phyloP scores from a whole-genome alignment of 2,888 invertebrate genomes.

The Tenthredo notha region DNA sequence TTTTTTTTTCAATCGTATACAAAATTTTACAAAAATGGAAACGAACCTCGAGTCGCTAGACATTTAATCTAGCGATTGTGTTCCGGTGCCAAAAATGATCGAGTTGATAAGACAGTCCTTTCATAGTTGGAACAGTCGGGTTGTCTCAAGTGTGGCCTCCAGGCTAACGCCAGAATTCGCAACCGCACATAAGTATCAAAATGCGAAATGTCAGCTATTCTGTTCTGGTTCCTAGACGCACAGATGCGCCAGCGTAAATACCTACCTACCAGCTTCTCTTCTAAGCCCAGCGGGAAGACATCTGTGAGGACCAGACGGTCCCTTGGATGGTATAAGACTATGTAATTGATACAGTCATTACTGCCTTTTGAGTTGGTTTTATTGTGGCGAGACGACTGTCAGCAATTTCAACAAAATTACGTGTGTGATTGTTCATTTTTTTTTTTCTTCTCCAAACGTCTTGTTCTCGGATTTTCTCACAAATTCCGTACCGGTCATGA shows the following conservation, averaged over 20 bases:
- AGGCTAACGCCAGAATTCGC: slow-evolving; percentile 24
- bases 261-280: slow-evolving; percentile 25
- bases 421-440: slow-evolving; percentile 16
- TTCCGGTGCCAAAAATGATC: neutral
- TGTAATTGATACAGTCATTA: slow-evolving; percentile 50
- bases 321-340: slow-evolving; percentile 16
- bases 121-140: neutral
- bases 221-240: slow-evolving; percentile 47
- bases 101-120: slow-evolving; percentile 31
- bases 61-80: neutral
- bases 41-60: neutral
- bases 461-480: neutral
- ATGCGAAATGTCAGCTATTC: slow-evolving; percentile 47
- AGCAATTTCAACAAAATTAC: slow-evolving; percentile 20
- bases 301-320: slow-evolving; percentile 45
- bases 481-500: neutral
- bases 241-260: slow-evolving; percentile 42
- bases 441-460: slow-evolving; percentile 32
- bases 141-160: slow-evolving; percentile 37
- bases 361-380: slow-evolving; percentile 24
- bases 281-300: slow-evolving; percentile 40
- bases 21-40: neutral
- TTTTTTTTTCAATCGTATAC: neutral
- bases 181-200: slow-evolving; percentile 41
- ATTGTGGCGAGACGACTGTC: slow-evolving; percentile 40